A percentile compares a stretch with the other conserved stretches of the same genome.
Conservation (phyloP, 2,113 vertebrate genomes). For the Gila orcuttii region DNA sequence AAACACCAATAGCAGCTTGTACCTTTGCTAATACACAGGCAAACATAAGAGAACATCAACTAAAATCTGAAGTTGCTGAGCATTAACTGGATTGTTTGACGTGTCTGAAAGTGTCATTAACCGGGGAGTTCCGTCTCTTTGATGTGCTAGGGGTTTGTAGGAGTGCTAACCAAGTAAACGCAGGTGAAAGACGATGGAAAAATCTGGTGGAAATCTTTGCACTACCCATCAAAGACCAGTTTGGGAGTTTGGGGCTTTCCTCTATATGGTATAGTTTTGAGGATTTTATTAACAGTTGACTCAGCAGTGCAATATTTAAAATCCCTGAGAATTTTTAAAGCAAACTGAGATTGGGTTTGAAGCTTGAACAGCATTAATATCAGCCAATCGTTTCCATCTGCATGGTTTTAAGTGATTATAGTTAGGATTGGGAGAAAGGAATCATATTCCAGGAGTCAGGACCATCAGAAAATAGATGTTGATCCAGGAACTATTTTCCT, state of each 20-base stretch:
- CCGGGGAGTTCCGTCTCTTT: conserved; percentile 11
- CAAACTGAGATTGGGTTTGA: neutral
- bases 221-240: conserved; percentile 8
- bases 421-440: neutral
- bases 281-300: neutral
- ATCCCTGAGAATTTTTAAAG: neutral
- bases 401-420: neutral
- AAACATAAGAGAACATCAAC: neutral
- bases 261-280: neutral
- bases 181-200: neutral
- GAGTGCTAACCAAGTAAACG: neutral
- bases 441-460: neutral
- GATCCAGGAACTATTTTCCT: neutral
- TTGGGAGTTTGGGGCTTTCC: conserved; percentile 9
- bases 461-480: neutral
- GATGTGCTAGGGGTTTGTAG: conserved; percentile 16
- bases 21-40: neutral
- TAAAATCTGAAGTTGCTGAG: neutral
- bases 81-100: neutral
- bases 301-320: neutral
- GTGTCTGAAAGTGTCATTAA: no score
- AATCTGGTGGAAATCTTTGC: neutral
- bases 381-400: neutral
- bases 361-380: neutral
- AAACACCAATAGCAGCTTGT: neutral